Conservation (phyloP, 2,113 vertebrate species). For the Nerophis ophidion region DNA sequence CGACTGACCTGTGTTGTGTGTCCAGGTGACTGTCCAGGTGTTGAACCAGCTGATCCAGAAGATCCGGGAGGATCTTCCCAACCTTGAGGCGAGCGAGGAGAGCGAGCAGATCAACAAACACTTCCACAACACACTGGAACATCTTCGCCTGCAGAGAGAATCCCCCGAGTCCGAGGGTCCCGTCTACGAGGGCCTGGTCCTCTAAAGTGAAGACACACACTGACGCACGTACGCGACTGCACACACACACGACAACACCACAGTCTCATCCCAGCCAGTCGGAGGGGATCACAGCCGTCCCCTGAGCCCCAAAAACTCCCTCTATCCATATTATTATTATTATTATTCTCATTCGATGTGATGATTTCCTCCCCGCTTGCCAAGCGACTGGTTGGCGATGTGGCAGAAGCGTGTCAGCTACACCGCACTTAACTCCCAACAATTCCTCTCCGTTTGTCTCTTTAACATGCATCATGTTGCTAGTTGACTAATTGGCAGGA, state of each 20-base stretch:
- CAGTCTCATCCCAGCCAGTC: conserved; percentile 7
- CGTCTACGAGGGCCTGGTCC: conserved; percentile 90
- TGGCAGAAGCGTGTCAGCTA: too few species aligned
- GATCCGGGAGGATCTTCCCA: conserved; percentile 95
- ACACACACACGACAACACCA: neutral
- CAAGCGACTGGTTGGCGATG: neutral
- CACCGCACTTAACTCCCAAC: neutral
- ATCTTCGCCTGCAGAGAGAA: conserved; percentile 90
- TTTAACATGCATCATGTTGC: conserved; percentile 14
- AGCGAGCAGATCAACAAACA: conserved; percentile 99
- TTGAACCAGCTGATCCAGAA: conserved; percentile 98
- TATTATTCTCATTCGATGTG: neutral
- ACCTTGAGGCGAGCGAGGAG: conserved; percentile 94
- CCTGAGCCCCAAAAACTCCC: conserved; percentile 9
- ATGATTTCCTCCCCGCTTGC: conserved; percentile 3
- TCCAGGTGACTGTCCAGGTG: conserved; percentile 93
- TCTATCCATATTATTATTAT: conserved; percentile 1
- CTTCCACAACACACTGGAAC: conserved; percentile 98
- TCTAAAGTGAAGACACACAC: conserved; percentile 42
- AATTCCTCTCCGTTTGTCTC: conserved; percentile 18
- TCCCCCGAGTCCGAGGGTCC: conserved; percentile 91
- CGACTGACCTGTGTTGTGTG: neutral
- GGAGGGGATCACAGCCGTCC: conserved; percentile 12
- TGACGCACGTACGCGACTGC: conserved; percentile 32
- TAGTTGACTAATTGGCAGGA: conserved; percentile 1